Percentiles rank a stretch among this genome's conserved stretches.
phyloP scores from a whole-genome alignment of 2,888 invertebrate genomes.

The Pristionchus arcanus region DNA sequence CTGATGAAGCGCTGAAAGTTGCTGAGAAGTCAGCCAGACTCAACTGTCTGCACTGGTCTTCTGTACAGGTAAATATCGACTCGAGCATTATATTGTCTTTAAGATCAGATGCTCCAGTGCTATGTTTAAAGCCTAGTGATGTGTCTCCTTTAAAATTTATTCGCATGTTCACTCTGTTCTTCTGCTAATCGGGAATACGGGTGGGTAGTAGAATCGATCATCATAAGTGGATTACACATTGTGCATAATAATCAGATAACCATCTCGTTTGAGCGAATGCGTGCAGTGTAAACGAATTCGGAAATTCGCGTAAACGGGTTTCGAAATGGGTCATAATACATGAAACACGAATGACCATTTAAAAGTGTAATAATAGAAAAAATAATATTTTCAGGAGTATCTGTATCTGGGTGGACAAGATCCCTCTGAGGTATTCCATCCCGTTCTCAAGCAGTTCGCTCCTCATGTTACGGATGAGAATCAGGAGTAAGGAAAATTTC shows the following conservation, averaged over 20 bases:
- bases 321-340: background rate
- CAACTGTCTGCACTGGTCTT: slow-evolving; percentile 64
- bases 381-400: slow-evolving; percentile 27
- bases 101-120: too few relatives aligned
- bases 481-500: slow-evolving; percentile 8
- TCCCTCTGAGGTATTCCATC: background rate
- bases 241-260: slow-evolving; percentile 19
- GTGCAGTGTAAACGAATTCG: background rate
- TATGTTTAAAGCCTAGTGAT: too few relatives aligned
- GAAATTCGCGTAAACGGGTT: background rate
- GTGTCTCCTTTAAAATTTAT: too few relatives aligned
- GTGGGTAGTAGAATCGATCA: background rate
- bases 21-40: slow-evolving; percentile 59
- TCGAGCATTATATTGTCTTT: too few relatives aligned
- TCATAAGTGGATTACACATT: slow-evolving; percentile 9
- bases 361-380: background rate
- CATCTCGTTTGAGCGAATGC: background rate
- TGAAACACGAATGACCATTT: background rate
- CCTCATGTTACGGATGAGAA: background rate
- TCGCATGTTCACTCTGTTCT: background rate
- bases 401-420: slow-evolving; percentile 33
- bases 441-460: slow-evolving; percentile 12
- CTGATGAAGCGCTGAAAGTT: slow-evolving; percentile 57
- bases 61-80: slow-evolving; percentile 58
- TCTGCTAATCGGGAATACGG: background rate